phyloP scores from a whole-genome alignment of 2,888 invertebrate species.

The Anoplius nigerrimus region DNA sequence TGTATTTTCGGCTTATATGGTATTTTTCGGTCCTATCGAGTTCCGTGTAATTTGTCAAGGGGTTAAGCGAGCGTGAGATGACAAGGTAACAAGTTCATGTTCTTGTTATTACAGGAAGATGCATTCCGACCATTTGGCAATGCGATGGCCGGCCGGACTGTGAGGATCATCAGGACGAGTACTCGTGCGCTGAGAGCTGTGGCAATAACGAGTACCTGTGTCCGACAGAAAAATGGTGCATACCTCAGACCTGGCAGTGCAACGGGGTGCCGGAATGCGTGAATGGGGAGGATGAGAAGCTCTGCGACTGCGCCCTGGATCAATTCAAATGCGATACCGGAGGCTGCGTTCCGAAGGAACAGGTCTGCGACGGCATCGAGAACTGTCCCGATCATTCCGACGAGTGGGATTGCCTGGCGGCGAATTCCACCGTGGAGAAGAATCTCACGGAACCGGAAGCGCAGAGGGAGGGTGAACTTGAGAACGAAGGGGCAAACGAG shows the following conservation, averaged over 20 bases:
- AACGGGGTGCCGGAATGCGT: constrained; percentile 79
- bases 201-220: constrained; percentile 78
- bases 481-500: constrained; percentile 41
- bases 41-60: too few relatives aligned
- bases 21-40: too few relatives aligned
- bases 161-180: constrained; percentile 78
- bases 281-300: constrained; percentile 78
- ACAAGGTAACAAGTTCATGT: too few relatives aligned
- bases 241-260: constrained; percentile 78
- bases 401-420: constrained; percentile 78
- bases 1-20: too few relatives aligned
- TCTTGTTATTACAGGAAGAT: constrained; percentile 71
- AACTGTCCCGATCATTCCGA: constrained; percentile 81
- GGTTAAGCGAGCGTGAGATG: too few relatives aligned
- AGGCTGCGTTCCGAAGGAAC: constrained; percentile 77
- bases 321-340: constrained; percentile 79
- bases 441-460: constrained; percentile 34
- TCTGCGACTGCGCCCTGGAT: constrained; percentile 78
- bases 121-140: constrained; percentile 78
- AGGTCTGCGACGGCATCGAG: constrained; percentile 79
- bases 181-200: constrained; percentile 77
- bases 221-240: constrained; percentile 78
- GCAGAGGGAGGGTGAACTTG: constrained; percentile 37
- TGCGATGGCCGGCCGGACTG: constrained; percentile 80
- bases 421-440: constrained; percentile 47